Evolutionary conservation across 2,888 invertebrate genomes (phyloP), one percentile per base, ranked within the genome.

Genomic region (Hydraecia micacea): DNA sequence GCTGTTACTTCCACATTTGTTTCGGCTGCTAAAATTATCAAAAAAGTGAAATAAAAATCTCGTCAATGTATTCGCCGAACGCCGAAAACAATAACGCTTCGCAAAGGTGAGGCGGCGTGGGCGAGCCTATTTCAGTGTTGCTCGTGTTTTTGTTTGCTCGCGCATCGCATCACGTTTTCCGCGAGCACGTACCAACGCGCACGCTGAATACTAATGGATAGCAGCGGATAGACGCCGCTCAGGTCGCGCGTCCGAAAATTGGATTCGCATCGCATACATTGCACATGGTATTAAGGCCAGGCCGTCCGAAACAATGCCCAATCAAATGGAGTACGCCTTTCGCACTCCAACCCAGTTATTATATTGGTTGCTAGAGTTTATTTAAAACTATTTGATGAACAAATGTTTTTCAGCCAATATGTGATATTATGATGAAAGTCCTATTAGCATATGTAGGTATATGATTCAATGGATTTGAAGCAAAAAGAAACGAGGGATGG

Each of bases 301-400:
- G 86, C 85, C 82, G 83, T 79, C 86, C 90, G 90, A 95, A 96
- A 96, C 96, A 96, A 95, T 96, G 91, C 91, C 92, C 95, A 95
- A 96, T 96, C 95, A 96, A 93, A 94, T 91, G 90, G 87, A 92
- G 91, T 93, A 92, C 91, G 86, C 88, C 73, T 79, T 84, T 68
- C 63, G 70, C 55, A 69, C 67, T 73, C 52, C 66, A 49, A 69
- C 74, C 63, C 28, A 81, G 85, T 84, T 87, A 85, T 84, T 84
- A 83, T 87, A 83, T 87, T 81, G 71, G 46, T 82, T 75, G 69
- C 77, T 79, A 77, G 55, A 73, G 77, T 82, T 83, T 65, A 80
- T 79, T 75, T 28, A 72, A 73, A 88, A 79, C 58, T 77, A 62
- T 79, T 76, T 73, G 62, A 69, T 65, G n/a, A 65, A 62, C 70